Percentiles rank a stretch among this genome's conserved stretches.
Evolutionary conservation across 2,888 invertebrate species (phyloP).

Genomic region (Cephus nigrinus): DNA sequence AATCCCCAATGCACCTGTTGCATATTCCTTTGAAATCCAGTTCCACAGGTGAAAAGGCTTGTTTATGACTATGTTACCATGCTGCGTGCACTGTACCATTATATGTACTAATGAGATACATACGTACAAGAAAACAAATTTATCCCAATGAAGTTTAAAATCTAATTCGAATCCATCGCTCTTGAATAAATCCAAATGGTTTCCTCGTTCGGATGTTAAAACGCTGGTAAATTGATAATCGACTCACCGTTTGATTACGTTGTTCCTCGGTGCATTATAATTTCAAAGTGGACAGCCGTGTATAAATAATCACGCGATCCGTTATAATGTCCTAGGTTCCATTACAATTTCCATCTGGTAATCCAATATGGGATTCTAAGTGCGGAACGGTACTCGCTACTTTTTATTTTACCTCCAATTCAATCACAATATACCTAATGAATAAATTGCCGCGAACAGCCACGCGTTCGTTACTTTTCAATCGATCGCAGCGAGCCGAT

Average conservation of each 20-base stretch:
- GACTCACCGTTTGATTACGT: slow-evolving; percentile 54
- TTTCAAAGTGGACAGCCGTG: slow-evolving; percentile 41
- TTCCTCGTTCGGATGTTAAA: slow-evolving; percentile 49
- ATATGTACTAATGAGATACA: background rate
- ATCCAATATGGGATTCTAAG: background rate
- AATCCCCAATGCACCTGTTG: background rate
- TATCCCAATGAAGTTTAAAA: background rate
- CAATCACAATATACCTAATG: background rate
- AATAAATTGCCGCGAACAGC: background rate
- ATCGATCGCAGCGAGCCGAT: background rate
- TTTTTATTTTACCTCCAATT: background rate
- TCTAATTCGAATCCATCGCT: slow-evolving; percentile 16
- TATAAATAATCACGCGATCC: background rate
- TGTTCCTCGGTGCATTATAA: slow-evolving; percentile 49
- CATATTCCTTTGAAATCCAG: background rate
- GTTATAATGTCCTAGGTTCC: background rate
- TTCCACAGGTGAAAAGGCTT: background rate
- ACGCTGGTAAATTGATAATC: slow-evolving; percentile 45
- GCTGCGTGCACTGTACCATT: background rate
- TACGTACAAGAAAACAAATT: background rate
- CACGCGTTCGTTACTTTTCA: background rate
- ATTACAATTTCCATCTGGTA: background rate
- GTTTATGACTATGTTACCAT: background rate
- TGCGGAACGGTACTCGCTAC: background rate
- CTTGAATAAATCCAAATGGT: slow-evolving; percentile 51